These are phyloP conservation scores for Australoheros scitulus DNA, from an alignment of 2,113 vertebrate genomes.

Conservation along the genomic window DNA sequence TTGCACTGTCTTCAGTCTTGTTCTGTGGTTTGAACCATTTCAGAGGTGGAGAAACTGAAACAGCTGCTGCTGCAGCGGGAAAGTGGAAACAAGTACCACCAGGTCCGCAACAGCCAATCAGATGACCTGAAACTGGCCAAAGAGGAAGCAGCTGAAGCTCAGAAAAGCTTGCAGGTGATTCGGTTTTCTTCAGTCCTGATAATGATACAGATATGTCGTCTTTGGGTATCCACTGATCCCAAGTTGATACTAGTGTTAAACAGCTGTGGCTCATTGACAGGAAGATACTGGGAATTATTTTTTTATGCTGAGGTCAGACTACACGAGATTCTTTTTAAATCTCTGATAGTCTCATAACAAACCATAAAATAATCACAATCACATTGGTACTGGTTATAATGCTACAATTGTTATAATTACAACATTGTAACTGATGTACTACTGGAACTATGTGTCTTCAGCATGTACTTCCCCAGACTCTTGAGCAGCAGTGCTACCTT, in stretches of 20 bases:
- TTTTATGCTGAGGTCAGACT: background rate
- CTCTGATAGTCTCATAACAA: background rate
- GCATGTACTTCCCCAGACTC: too few relatives aligned
- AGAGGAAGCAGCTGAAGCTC: conserved; percentile 50
- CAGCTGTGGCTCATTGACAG: fast-evolving
- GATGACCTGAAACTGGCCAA: conserved; percentile 52
- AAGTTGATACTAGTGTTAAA: background rate
- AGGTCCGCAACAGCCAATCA: background rate
- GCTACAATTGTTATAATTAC: too few relatives aligned
- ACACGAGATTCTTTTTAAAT: too few relatives aligned
- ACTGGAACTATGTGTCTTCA: too few relatives aligned
- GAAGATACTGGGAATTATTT: fast-evolving
- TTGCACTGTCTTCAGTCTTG: background rate
- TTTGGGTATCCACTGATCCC: fast-evolving
- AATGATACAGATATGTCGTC: background rate
- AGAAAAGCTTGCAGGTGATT: conserved; percentile 72
- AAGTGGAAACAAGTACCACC: background rate
- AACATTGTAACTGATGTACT: too few relatives aligned
- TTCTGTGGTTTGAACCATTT: background rate
- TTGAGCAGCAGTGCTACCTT: too few relatives aligned
- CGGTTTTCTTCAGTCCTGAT: background rate
- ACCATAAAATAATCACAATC: fast-evolving
- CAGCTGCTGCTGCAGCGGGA: conserved; percentile 29
- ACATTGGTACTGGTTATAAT: fast-evolving
- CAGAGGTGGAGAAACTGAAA: conserved; percentile 76